Percentiles rank a stretch among this genome's conserved stretches.
Evolutionary conservation across 2,888 invertebrate genomes (phyloP).

Genomic region (Spodoptera picta): DNA sequence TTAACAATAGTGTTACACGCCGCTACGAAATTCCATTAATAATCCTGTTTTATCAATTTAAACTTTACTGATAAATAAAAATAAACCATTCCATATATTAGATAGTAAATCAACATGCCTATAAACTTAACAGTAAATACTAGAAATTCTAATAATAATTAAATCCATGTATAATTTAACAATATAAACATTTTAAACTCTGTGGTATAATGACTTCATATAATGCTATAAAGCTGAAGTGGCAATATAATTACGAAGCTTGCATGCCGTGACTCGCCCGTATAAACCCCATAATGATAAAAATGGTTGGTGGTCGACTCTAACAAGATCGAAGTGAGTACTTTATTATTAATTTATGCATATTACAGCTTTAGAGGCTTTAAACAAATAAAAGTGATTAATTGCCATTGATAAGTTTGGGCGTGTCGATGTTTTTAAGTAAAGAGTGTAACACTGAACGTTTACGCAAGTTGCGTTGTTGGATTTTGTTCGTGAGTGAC

Average conservation of each 20-base stretch:
- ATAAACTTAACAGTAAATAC: no score
- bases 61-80: no score
- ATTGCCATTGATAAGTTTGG: constrained; percentile 47
- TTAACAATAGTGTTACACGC: neutral
- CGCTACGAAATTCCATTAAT: no score
- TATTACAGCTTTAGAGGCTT: constrained; percentile 59
- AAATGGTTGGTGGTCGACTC: constrained; percentile 53
- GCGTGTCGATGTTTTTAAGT: constrained; percentile 16
- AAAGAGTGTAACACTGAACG: constrained; percentile 8
- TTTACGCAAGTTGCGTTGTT: constrained; percentile 17
- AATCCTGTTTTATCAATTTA: no score
- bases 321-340: constrained; percentile 64
- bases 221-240: constrained; percentile 32
- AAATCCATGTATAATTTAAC: constrained; percentile 8
- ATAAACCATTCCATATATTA: no score
- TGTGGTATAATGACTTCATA: constrained; percentile 47
- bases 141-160: no score
- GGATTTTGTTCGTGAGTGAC: constrained; percentile 11
- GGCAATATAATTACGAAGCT: constrained; percentile 46
- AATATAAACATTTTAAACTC: constrained; percentile 27
- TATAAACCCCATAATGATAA: constrained; percentile 67
- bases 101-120: no score
- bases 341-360: constrained; percentile 59
- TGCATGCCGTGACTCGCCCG: constrained; percentile 67
- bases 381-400: constrained; percentile 71